These are phyloP conservation scores for Acrocephalus kingi DNA, from an alignment of 2,113 vertebrate species.

Conservation along the genomic window DNA sequence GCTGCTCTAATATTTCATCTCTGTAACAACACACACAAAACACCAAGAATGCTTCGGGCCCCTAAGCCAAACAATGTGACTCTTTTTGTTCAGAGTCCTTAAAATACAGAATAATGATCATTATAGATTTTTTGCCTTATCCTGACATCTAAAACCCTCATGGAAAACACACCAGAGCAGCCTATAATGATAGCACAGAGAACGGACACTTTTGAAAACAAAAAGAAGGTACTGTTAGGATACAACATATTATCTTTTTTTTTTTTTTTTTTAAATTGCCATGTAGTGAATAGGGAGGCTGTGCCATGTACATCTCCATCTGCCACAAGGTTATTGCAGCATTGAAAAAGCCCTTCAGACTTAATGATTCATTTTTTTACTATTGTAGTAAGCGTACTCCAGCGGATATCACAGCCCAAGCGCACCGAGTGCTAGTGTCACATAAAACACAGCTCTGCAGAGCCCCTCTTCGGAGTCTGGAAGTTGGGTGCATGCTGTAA, in stretches of 20 bases:
- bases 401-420: not conserved
- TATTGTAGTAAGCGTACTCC: not conserved
- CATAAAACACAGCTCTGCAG: not conserved
- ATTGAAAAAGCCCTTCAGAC: not conserved
- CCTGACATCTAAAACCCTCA: not conserved
- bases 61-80: not conserved
- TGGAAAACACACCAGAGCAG: not conserved
- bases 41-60: not conserved
- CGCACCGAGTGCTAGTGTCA: not conserved
- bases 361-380: not conserved
- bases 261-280: not conserved
- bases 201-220: not conserved
- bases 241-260: not conserved
- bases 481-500: rapidly evolving
- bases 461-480: not conserved
- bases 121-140: constrained; percentile 5
- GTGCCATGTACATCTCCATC: not conserved
- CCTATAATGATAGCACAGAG: not conserved
- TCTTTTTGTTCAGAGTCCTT: not conserved
- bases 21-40: not conserved
- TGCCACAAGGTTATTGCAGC: not conserved
- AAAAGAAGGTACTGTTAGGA: not conserved
- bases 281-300: not conserved
- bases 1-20: not conserved
- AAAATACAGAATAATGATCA: not conserved